Conservation (phyloP, 1,140 invertebrate species). For the Grapholita molesta region DNA sequence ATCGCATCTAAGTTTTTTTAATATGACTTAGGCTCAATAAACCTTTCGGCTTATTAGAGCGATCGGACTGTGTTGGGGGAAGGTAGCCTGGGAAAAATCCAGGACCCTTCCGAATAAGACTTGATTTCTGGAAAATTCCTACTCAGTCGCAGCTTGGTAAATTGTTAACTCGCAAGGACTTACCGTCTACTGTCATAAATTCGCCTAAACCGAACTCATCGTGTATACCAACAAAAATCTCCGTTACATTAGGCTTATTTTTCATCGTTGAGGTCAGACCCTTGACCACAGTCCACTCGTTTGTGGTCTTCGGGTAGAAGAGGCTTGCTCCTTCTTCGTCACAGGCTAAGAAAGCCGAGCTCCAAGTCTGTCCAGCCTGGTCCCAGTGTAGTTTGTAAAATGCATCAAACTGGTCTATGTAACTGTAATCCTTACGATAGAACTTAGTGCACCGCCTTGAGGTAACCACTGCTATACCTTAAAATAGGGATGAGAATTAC, state of each 20-base stretch:
- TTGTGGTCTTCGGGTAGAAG: slow-evolving; percentile 27
- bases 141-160: too few relatives aligned
- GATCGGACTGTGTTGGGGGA: too few relatives aligned
- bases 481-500: too few relatives aligned
- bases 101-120: too few relatives aligned
- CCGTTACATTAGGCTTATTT: slow-evolving; percentile 9
- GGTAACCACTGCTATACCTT: too few relatives aligned
- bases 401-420: slow-evolving; percentile 30
- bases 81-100: too few relatives aligned
- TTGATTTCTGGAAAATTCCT: too few relatives aligned
- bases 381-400: slow-evolving; percentile 34
- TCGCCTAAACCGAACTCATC: slow-evolving; percentile 28
- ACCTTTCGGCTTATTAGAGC: too few relatives aligned
- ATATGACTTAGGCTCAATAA: too few relatives aligned
- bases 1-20: too few relatives aligned
- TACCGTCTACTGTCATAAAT: slow-evolving; percentile 33
- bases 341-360: slow-evolving; percentile 25
- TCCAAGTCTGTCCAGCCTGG: slow-evolving; percentile 4
- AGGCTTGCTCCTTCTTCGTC: slow-evolving; percentile 28
- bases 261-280: slow-evolving; percentile 18
- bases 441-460: slow-evolving; percentile 5
- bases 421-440: slow-evolving; percentile 33
- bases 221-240: slow-evolving; percentile 31
- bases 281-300: slow-evolving; percentile 27
- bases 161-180: background rate